Base-by-base conservation (phyloP, 2,797 vertebrate genomes). In the Glyptemys insculpta region DNA sequence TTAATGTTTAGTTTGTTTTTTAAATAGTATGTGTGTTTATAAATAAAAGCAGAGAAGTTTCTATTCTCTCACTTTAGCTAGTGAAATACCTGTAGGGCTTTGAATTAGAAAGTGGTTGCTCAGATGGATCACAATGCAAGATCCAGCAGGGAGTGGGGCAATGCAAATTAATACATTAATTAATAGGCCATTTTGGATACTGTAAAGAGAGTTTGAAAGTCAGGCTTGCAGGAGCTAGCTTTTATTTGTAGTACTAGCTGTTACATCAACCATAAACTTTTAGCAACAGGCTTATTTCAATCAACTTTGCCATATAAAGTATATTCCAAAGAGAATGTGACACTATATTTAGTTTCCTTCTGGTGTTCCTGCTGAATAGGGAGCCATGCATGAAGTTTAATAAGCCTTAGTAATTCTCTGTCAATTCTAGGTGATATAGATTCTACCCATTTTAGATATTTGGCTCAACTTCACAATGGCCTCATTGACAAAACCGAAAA, bases 351-450 rank as follows among this genome's bases (percentile, higher is more conserved):
- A 76, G 86, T 62, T 93, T 93, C 9, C 7, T 87, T 92, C 83
- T 65, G 53, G 76, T 81, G 12, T 53, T 89, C 7, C 16, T 78
- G 31, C 85, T 53, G 57, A 27, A 65, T 49, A 72, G 23, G 62
- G 65, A 95, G 31, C 87, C 53, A 59, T 86, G 16, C 78, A 86
- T 65, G 31, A 83, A 90, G 72, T 83, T 94, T 86, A 94, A 94
- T 76, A 93, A 92, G 4, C 49, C 15, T 93, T n/a, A 11, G 1
- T 91, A 93, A 91, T 94, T 95, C 94, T 94, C 82, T 92, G 37
- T 85, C 82, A 87, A 12, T 94, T 96, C 82, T 87, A 78, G 18
- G 1, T 12, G 1, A 4, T 95, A 65, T 90, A 94, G 76, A 81
- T 94, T 93, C 85, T 89, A 92, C 2, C 9, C 37, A 3, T 88